Evolutionary conservation across 64 coral and sea anemone species (phyloP), one percentile per base, ranked within the genome.

Genomic region (Acropora tenuis): DNA sequence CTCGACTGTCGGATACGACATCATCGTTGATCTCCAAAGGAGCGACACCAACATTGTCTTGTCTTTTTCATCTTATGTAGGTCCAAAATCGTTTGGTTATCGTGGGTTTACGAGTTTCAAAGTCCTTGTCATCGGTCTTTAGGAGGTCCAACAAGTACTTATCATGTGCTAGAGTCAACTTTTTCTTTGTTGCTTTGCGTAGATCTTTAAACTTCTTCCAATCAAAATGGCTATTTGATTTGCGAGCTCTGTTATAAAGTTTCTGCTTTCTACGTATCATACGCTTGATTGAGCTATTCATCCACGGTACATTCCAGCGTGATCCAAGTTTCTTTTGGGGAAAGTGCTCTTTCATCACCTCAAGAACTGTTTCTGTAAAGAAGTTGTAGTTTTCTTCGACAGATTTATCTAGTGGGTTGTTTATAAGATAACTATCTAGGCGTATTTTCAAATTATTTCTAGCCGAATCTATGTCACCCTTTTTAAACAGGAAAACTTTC

Each of bases 401-500:
- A 5, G 52, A 55, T 55, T 55, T 55, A 4, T 55, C 9, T 55
- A 55, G 52, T 55, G 52, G 82, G 42, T 85, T 41, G 68, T 85
- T n/a, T 16, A 47, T 85, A 30, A 67, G 82, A 60, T 67, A 69
- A 85, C 67, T 67, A 40, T 60, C 59, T 69, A 85, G 59, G 17
- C 68, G 50, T 85, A 67, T 58, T 67, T 67, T 67, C 68, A 87
- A 66, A 43, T 73, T 66, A 69, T 73, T 71, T 69, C 73, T 74
- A 13, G 52, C 74, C 41, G 50, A 74, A 48, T 72, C 57, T 49
- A 77, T 55, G 8, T 92, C 76, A 8, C 74, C 75, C 47, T 92
- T 92, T 43, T 87, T 87, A 66, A 76, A 92, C 43, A 87, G 44
- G n/a, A 87, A 93, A 19, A 87, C 52, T 92, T 92, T 92, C 75